Base-by-base conservation (phyloP, 2,888 invertebrate species). In the Aspidapion aeneum region DNA sequence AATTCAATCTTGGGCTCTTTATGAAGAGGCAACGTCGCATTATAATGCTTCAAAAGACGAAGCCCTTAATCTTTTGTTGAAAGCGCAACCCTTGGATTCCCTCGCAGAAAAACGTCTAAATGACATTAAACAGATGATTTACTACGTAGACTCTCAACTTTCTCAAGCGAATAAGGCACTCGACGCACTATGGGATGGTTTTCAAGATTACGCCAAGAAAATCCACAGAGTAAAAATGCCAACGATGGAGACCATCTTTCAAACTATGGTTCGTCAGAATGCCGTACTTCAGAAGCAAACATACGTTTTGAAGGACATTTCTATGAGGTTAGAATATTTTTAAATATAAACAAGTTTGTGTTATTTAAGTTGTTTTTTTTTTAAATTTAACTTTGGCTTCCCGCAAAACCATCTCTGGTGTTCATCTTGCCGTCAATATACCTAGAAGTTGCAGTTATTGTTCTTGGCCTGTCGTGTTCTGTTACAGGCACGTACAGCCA, bases 171-270 rank as follows among this genome's bases (percentile, higher is more conserved):
- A 89, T 66, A 85, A 86, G 64, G 85, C 87, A 1, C 81, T 95
- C 1, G 92, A 94, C 74, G 83, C 87, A 58, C 89, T 91, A 70
- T 94, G 93, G 93, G 85, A 87, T 21, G 86, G 85, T 63, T 85
- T 83, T 72, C 85, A 85, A 72, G 78, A 85, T 54, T 80, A 78
- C 58, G 71, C 71, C 61, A 82, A 77, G 61, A 81, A 80, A 71
- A 81, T 70, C 76, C 78, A 82, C 75, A 73, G 75, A 63, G 84
- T 88, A 81, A 85, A 86, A 63, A 84, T 88, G 17, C 92, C 93
- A 0, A 87, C 87, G 22, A 79, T 91, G 70, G 92, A 93, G 73
- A 86, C 87, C 22, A 86, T 93, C 7, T 94, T 93, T 79, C 90
- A 92, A 73, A 89, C 90, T 0, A 81, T 94, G 73, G 87, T 90